phyloP scores from a whole-genome alignment of 2,888 invertebrate species.

The Spatulosminthurus flaviceps region DNA sequence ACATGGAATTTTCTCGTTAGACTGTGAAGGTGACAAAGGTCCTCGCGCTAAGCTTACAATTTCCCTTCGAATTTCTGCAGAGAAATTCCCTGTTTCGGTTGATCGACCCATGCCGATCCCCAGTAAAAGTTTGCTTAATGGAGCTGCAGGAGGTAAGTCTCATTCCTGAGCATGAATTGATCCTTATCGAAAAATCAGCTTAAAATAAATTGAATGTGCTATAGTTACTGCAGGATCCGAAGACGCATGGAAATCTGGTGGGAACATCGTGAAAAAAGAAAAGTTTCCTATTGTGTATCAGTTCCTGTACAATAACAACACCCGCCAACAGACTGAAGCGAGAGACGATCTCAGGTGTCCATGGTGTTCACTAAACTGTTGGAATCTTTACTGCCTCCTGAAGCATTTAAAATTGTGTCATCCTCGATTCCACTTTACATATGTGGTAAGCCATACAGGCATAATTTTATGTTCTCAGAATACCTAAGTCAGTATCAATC shows the following conservation, averaged over 20 bases:
- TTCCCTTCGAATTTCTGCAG: slow-evolving; percentile 45
- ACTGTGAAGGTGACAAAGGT: slow-evolving; percentile 28
- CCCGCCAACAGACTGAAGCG: slow-evolving; percentile 93
- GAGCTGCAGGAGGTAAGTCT: not conserved
- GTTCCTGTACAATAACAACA: slow-evolving; percentile 94
- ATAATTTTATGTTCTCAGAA: too few species aligned
- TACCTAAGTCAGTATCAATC: too few species aligned
- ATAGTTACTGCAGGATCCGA: slow-evolving; percentile 26
- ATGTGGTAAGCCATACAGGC: slow-evolving; percentile 82
- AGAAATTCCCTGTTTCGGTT: slow-evolving; percentile 23
- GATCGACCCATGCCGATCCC: slow-evolving; percentile 10
- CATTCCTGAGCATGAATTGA: too few species aligned
- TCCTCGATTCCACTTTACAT: slow-evolving; percentile 91
- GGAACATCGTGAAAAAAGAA: slow-evolving; percentile 60
- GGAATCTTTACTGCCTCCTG: slow-evolving; percentile 84
- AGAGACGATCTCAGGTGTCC: slow-evolving; percentile 93
- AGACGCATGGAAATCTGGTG: slow-evolving; percentile 7
- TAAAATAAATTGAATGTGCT: too few species aligned
- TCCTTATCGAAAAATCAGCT: too few species aligned
- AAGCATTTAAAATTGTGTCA: slow-evolving; percentile 95
- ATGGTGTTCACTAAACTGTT: slow-evolving; percentile 93
- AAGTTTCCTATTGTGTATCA: slow-evolving; percentile 82
- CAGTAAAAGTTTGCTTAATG: slow-evolving; percentile 11
- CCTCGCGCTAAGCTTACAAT: slow-evolving; percentile 49
- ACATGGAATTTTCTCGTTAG: slow-evolving; percentile 38